Conservation (phyloP, 2,797 vertebrate genomes). For the Coluber constrictor region DNA sequence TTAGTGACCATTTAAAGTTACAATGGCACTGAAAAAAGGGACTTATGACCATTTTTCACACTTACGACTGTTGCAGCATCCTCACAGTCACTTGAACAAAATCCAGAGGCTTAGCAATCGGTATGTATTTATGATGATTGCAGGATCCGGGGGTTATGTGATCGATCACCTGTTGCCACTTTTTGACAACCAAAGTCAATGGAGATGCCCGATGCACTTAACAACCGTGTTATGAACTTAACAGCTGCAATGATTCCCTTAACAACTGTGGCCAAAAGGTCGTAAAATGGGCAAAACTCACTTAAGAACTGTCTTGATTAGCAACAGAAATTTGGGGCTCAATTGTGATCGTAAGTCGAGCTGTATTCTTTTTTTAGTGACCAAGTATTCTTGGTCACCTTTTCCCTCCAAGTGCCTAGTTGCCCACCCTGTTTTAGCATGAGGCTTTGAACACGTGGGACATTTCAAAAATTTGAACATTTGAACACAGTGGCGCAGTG, state of each 20-base stretch:
- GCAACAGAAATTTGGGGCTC: not conserved
- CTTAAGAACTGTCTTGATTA: not conserved
- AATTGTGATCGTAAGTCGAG: not conserved
- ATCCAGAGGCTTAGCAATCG: not conserved
- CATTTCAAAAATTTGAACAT: no score
- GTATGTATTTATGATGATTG: not conserved
- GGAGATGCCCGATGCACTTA: not conserved
- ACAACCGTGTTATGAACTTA: no score
- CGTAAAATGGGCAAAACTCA: not conserved
- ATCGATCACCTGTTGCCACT: not conserved
- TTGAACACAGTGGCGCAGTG: no score
- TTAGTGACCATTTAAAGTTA: not conserved
- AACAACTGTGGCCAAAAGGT: not conserved
- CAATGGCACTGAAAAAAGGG: not conserved
- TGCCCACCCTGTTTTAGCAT: not conserved
- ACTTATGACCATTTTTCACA: not conserved
- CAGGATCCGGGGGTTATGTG: accelerated
- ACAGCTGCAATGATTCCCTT: not conserved
- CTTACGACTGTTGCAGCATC: not conserved
- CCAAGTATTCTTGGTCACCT: not conserved
- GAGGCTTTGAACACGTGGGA: no score
- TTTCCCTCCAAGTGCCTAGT: not conserved
- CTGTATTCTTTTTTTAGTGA: not conserved
- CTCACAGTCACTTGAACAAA: not conserved
- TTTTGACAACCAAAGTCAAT: not conserved